Conservation (phyloP, 2,797 vertebrate genomes). For the Phoxinus dragarum region DNA sequence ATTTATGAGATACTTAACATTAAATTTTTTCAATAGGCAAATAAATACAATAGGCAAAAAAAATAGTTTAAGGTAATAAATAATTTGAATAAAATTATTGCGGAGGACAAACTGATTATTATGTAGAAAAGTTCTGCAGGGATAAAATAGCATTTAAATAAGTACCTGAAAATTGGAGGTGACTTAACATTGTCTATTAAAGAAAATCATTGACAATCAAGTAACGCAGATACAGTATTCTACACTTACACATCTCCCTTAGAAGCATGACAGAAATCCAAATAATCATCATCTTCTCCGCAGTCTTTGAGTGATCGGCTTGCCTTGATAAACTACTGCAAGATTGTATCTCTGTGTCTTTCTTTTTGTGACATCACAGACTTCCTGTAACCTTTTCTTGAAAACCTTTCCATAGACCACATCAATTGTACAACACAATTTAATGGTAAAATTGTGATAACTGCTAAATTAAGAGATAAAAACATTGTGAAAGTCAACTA, state of each 20-base stretch:
- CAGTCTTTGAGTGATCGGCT: neutral
- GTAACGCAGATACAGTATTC: neutral
- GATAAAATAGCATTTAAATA: neutral
- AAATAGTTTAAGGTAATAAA: neutral
- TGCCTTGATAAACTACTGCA: conserved; percentile 8
- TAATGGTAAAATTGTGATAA: neutral
- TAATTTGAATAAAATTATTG: neutral
- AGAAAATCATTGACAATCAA: neutral
- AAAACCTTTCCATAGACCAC: neutral
- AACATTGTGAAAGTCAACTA: neutral
- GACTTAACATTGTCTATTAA: neutral
- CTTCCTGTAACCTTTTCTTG: conserved; percentile 38
- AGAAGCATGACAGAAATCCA: conserved; percentile 18
- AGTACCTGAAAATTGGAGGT: neutral
- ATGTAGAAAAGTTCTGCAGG: neutral
- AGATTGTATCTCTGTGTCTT: neutral
- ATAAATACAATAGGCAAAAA: neutral
- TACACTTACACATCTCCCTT: conserved; percentile 17
- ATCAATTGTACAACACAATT: neutral
- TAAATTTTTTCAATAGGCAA: neutral
- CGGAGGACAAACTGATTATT: neutral
- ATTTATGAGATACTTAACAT: neutral
- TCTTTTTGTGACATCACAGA: conserved; percentile 12
- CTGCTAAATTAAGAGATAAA: neutral
- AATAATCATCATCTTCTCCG: neutral